phyloP scores from a whole-genome alignment of 1,140 invertebrate species.

The Acromyrmex heyeri region DNA sequence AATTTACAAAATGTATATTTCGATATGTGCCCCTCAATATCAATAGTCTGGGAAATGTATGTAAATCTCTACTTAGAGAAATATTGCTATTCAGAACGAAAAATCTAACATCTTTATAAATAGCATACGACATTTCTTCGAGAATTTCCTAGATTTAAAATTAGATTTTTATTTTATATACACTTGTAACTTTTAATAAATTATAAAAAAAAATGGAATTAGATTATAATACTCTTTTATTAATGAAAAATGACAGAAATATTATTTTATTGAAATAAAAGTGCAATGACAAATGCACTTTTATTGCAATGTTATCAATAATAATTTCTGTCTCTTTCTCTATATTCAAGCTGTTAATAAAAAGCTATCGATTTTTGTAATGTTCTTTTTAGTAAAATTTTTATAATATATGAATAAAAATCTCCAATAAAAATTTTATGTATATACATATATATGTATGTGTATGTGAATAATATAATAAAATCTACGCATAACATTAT shows the following conservation, averaged over 20 bases:
- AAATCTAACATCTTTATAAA: not conserved
- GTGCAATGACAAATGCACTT: not conserved
- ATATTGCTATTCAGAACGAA: constrained; percentile 41
- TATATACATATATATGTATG: too few relatives aligned
- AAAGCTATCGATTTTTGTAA: too few relatives aligned
- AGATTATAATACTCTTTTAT: not conserved
- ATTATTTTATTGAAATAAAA: not conserved
- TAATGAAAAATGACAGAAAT: not conserved
- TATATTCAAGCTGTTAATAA: too few relatives aligned
- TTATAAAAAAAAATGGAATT: not conserved
- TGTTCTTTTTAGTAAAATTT: too few relatives aligned
- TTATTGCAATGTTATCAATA: not conserved
- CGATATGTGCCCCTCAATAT: constrained; percentile 30
- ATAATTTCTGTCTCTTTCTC: too few relatives aligned
- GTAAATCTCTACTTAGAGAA: constrained; percentile 57
- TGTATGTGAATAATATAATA: not conserved
- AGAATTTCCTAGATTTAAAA: not conserved
- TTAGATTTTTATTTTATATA: not conserved
- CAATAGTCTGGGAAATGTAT: constrained; percentile 41
- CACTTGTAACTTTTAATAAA: not conserved
- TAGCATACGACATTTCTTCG: constrained; percentile 33
- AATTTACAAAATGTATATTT: constrained; percentile 3
- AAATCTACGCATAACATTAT: not conserved
- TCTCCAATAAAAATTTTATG: too few relatives aligned
- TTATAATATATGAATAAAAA: too few relatives aligned